Evolutionary conservation across 53 echinoderm and acorn worm species (phyloP), one percentile per base, ranked within the genome.

Genomic region (Holothuria scabra): DNA sequence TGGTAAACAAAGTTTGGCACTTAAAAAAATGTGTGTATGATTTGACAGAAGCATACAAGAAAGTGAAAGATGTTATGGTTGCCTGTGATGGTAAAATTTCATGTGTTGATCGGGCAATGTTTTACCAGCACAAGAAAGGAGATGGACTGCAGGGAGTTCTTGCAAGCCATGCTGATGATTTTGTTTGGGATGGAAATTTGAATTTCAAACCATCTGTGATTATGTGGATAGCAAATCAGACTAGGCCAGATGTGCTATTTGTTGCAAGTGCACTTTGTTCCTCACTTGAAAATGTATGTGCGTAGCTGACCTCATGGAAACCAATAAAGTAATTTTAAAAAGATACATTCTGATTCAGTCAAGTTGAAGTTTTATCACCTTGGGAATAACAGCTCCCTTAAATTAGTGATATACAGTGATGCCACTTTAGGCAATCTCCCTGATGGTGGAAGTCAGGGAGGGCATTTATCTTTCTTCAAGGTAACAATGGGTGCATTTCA

Each of bases 361-460:
- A 33, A 8, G 2, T 25, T 75, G 8, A 75, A 41, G 14, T 75
- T 25, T 26, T 28, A 46, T 5, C 72, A 72, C 5, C 46, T 72
- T 72, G 72, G 72, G 5, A 41, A 72, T 7, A 37, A 13, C 10
- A 72, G 37, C 22, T 7, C 72, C 6, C 44, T 72, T 6, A 33
- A 16, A 19, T 23, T 72, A 24, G 6, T 72, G 10, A 11, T 72
- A 18, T 72, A 41, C 72, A 72, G 72, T 72, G 72, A 72, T 72
- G 72, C 72, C 72, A 38, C 72, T 5, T 24, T 72, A 21, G 46
- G 72, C 37, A 72, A 72, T 46, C 46, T 72, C 44, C 72, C 72
- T 38, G 72, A 72, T 72, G 72, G 72, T 12, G 72, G 72, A 12
- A 72, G 72, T 46, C 72, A 72, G 44, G 72, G 72, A 5, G 72